Percentiles rank a stretch among this genome's conserved stretches.
phyloP scores from a whole-genome alignment of 1,140 invertebrate species.

The Bathynomus jamesi region DNA sequence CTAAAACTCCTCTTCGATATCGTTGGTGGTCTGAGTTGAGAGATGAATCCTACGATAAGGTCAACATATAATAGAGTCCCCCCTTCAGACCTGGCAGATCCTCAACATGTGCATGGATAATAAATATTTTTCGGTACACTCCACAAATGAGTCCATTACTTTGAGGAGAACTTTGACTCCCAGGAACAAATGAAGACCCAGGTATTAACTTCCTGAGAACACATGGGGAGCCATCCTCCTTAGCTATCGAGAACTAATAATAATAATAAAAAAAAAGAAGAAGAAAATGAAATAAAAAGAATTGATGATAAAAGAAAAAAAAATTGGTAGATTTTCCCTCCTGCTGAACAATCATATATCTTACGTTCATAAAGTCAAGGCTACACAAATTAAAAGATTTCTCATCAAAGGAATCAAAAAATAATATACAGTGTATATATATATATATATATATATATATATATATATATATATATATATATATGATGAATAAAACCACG shows the following conservation, averaged over 20 bases:
- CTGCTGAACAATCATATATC: no score
- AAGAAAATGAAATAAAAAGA: neutral
- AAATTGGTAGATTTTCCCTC: no score
- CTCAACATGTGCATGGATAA: neutral
- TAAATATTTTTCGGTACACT: neutral
- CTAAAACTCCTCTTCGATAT: neutral
- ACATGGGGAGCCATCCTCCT: neutral
- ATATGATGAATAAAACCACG: neutral
- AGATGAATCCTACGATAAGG: neutral
- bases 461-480: constrained; percentile 3
- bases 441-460: constrained; percentile 2
- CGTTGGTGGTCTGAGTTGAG: neutral
- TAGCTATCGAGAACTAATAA: neutral
- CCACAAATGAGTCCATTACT: neutral
- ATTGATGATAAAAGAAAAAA: neutral
- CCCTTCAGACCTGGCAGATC: neutral
- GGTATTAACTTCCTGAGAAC: neutral
- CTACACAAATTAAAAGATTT: no score
- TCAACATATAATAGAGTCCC: neutral
- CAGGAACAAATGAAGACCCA: neutral
- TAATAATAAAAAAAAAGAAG: neutral
- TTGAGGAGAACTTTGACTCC: neutral
- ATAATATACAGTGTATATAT: no score
- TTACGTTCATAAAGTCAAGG: no score
- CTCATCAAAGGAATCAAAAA: no score